Evolutionary conservation across 2,113 vertebrate genomes (phyloP).

Genomic region (Pituophis catenifer): DNA sequence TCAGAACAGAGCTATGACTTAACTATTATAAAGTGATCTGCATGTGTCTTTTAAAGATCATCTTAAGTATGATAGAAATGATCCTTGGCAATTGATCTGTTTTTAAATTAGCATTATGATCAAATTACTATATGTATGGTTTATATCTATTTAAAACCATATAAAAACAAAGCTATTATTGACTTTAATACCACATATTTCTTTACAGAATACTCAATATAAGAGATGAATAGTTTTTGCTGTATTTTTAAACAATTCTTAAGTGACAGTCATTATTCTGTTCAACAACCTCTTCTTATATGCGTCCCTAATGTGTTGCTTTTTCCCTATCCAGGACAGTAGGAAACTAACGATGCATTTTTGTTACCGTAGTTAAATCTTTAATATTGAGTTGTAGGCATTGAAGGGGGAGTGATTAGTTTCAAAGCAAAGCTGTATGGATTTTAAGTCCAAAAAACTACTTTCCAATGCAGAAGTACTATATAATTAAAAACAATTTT

Average conservation of each 20-base stretch:
- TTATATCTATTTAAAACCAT: neutral
- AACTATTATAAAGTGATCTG: conserved; percentile 49
- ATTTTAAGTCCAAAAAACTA: neutral
- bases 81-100: neutral
- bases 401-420: neutral
- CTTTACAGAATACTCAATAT: neutral
- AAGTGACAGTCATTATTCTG: conserved; percentile 47
- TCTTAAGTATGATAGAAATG: neutral
- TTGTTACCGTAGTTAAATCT: conserved; percentile 40
- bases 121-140: neutral
- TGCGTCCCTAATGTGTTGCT: neutral
- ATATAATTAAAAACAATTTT: conserved; percentile 30
- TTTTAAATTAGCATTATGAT: neutral
- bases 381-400: conserved; percentile 42
- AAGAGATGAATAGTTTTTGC: neutral
- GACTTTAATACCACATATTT: neutral
- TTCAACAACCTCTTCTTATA: conserved; percentile 23
- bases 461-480: conserved; percentile 15
- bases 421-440: conserved; percentile 6
- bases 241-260: conserved; percentile 38
- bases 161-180: neutral
- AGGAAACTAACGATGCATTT: conserved; percentile 1
- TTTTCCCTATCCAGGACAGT: conserved; percentile 14
- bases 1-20: conserved; percentile 39
- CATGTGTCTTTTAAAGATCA: conserved; percentile 27